These are phyloP conservation scores for Rhinatrema bivittatum DNA, from an alignment of 2,797 vertebrate species.

Conservation along the genomic window DNA sequence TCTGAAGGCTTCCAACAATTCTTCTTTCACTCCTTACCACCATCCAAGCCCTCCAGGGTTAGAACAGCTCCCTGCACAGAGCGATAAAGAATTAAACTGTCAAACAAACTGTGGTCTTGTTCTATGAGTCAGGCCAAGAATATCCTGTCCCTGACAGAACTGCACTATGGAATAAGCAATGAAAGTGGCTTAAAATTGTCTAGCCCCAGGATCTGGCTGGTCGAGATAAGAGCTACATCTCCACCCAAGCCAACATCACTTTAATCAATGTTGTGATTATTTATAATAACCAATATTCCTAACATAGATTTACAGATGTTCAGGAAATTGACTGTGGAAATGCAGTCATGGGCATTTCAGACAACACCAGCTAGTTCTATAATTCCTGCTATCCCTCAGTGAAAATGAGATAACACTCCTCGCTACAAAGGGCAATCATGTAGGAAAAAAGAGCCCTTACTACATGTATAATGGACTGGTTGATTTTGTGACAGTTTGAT, in stretches of 20 bases:
- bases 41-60: constrained; percentile 2
- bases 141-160: constrained; percentile 11
- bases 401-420: no score
- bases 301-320: background rate
- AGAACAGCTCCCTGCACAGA: constrained; percentile 6
- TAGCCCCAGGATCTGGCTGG: constrained; percentile 2
- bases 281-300: no score
- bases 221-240: constrained; percentile 9
- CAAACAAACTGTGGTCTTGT: constrained; percentile 12
- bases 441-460: no score
- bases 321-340: no score
- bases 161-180: constrained; percentile 9
- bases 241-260: background rate
- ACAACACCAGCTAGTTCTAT: no score
- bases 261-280: background rate
- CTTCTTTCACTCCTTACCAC: constrained; percentile 6
- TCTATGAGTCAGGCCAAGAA: constrained; percentile 7
- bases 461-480: no score
- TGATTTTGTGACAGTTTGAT: no score
- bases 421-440: no score
- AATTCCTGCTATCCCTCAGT: no score
- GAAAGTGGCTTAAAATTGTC: constrained; percentile 2
- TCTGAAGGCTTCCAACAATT: constrained; percentile 12
- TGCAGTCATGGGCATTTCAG: no score
- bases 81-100: constrained; percentile 25